Base-by-base conservation (phyloP, 1,140 invertebrate species). In the Brachionus rotundiformis region DNA sequence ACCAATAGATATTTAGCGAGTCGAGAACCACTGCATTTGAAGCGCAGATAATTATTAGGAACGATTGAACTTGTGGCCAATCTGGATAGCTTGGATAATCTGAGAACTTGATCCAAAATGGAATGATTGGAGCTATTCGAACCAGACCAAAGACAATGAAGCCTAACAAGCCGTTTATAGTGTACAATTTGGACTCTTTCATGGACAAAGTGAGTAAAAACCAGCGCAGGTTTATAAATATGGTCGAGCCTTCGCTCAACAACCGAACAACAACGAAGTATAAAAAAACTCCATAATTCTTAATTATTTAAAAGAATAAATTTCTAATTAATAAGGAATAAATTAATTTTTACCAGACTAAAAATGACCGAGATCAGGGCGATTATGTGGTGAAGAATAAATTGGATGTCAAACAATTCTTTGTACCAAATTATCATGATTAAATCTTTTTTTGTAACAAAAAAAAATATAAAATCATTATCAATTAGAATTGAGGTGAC, bases 1-100 rank as follows among this genome's bases (percentile, higher is more conserved):
- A 77, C 73, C 73, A 77, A 36, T 47, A 77, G 5, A 77, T 47
- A 59, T 77, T 77, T 6, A 77, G 39, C 7, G 13, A 29, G 16
- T 77, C 73, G 1, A 68, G 36, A 8, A 68, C n/a, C 47, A 33
- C 5, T 29, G 44, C 29, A 47, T 44, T 29, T 11, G 16, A 13
- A 59, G 39, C 33, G 2, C 16, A 49, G 16, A 16, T 19, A 8
- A 77, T 47, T n/a, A 77, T 27, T 27, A 47, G 39, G 19, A 54
- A 77, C 16, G 25, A 44, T 29, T 13, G 73, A 6, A 49, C 23
- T 47, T n/a, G 6, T 6, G 11, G n/a, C 73, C 73, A 77, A 29
- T 77, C 27, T 27, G 23, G n/a, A 47, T 49, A 31, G 10, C 8
- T 29, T 4, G 3, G 8, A 31, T 54, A 77, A 16, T 54, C 41